Base-by-base conservation (phyloP, 2,888 invertebrate genomes). In the Meta bourneti region DNA sequence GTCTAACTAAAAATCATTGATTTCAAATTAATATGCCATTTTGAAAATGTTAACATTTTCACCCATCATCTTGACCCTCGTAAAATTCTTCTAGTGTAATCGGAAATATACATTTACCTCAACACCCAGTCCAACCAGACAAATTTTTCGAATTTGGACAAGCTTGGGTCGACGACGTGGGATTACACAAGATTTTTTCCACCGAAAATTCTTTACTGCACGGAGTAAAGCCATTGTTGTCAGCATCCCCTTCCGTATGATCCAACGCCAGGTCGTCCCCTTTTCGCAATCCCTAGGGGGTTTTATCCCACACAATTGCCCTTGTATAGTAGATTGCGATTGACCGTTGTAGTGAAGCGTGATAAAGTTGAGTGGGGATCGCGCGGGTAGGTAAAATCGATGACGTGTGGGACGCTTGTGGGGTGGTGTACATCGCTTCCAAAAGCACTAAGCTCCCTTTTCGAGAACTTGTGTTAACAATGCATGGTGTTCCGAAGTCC, bases 271-370 rank as follows among this genome's bases (percentile, higher is more conserved):
- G 70, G 81, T 81, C 82, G n/a, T 52, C 72, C 82, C 77, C 86
- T 75, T n/a, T 85, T 90, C 75, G 75, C 72, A 72, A 79, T 77
- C 90, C 90, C 81, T 13, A 61, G 87, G 86, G 90, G 69, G 70
- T 87, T 91, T 82, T 34, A 49, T 54, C 87, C 82, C 86, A 71
- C 78, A 83, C 91, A 91, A 91, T 91, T 87, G 87, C 87, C 87
- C 80, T 78, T 13, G 82, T 54, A 74, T 78, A 77, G 91, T 78
- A 71, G 75, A 91, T 91, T 61, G 87, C 78, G 86, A 91, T 91
- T 91, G 91, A 87, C 91, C 87, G 91, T 88, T 87, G 61, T 87
- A 91, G 91, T 81, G 91, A 82, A 61, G 87, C 91, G 87, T 91
- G 87, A 87, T 91, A 78, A 91, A 91, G 91, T 87, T 87, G 74